Evolutionary conservation across 1,140 invertebrate genomes (phyloP), one percentile per base, ranked within the genome.

Genomic region (Ericerus pela): DNA sequence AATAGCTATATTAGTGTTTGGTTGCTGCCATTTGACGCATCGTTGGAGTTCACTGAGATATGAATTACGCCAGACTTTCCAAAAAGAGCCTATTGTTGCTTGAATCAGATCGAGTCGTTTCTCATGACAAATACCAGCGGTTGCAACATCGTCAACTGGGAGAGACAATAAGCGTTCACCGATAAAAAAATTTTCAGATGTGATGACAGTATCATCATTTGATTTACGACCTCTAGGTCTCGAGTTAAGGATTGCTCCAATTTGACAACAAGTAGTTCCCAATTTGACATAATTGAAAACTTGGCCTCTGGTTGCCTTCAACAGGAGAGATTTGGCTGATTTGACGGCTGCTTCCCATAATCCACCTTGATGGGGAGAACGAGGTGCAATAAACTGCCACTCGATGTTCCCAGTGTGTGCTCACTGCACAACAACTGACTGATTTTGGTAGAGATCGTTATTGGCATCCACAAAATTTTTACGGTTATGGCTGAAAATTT

Each of bases 401-500:
- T 27, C 2, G 28, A 28, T 33, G 2, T 58, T 18, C 18, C 53
- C 27, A 16, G 28, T 12, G 20, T 43, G 28, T 16, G 55, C 16
- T 14, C 31, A 51, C 6, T n/a, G n/a, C 18, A 26, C 29, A 12
- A 57, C 26, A 30, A n/a, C n/a, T n/a, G n/a, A n/a, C n/a, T n/a
- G n/a, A n/a, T n/a, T n/a, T n/a, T n/a, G n/a, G n/a, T n/a, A n/a
- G n/a, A n/a, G n/a, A n/a, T n/a, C n/a, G n/a, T 53, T 18, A 30
- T 53, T 22, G 5, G 27, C 18, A 18, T 12, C 27, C 12, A 47
- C 20, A 22, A 60, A 51, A 51, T 58, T 31, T 0, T 64, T 67
- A 0, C 62, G 70, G 41, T 66, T 66, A 56, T 72, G 68, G 1
- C 60, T 63, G 58, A 64, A 60, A 0, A 72, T 65, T n/a, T 58